phyloP scores from a whole-genome alignment of 1,140 invertebrate species.

The Augochlora pura region DNA sequence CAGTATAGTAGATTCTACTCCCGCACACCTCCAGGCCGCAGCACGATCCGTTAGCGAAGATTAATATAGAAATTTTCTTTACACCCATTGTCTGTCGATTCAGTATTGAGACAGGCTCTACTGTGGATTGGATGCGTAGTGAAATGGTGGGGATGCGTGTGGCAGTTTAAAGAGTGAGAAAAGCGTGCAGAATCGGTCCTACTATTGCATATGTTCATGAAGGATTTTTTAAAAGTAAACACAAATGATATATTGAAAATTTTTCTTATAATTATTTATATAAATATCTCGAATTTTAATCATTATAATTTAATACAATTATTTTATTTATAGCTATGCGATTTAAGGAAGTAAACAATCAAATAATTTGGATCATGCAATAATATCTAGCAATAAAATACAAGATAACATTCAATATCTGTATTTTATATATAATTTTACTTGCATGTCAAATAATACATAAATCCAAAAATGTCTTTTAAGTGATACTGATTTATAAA shows the following conservation, averaged over 20 bases:
- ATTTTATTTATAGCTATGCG: not conserved
- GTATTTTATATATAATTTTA: conserved; percentile 40
- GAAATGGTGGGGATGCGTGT: no score
- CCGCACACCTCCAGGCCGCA: no score
- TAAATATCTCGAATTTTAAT: not conserved
- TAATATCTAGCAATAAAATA: conserved; percentile 17
- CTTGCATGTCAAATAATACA: conserved; percentile 46
- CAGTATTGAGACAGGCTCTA: no score
- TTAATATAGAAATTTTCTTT: no score
- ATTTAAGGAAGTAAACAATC: not conserved
- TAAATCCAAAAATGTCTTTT: conserved; percentile 33
- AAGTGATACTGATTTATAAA: conserved; percentile 34
- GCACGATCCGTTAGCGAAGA: no score
- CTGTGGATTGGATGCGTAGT: no score
- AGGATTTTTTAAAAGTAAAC: not conserved
- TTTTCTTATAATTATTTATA: no score
- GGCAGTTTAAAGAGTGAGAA: no score
- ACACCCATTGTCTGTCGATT: no score
- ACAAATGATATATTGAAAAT: not conserved
- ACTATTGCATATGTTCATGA: not conserved
- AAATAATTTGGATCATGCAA: not conserved
- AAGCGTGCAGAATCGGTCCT: no score
- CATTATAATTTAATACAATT: not conserved
- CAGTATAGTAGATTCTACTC: no score
- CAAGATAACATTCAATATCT: conserved; percentile 18